phyloP scores from a whole-genome alignment of 2,888 invertebrate species.

The Rhopalosiphum nymphaeae region DNA sequence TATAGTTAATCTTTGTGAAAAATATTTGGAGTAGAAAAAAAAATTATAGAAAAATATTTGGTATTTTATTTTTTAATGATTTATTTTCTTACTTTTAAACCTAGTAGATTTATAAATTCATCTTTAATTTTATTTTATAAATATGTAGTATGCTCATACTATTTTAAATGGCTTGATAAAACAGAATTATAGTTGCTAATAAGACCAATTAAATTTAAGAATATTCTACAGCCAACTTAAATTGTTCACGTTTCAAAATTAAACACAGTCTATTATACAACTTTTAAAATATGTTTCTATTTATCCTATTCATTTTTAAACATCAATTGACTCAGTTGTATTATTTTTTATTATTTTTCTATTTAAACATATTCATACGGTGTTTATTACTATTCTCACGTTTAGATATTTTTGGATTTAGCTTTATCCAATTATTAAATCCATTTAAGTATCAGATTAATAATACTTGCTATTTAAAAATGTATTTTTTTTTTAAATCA shows the following conservation, averaged over 20 bases:
- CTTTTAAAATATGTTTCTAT: conserved; percentile 27
- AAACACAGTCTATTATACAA: conserved; percentile 3
- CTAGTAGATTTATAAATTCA: too few species aligned
- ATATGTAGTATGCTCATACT: neutral
- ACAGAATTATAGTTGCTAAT: conserved; percentile 6
- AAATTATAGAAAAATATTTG: too few species aligned
- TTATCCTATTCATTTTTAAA: neutral
- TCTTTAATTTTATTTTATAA: neutral
- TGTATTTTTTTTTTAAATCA: neutral
- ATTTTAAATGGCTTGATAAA: neutral
- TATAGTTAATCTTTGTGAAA: too few species aligned
- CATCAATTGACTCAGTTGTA: neutral
- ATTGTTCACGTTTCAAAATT: conserved; percentile 15
- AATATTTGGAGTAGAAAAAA: too few species aligned
- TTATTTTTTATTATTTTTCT: neutral
- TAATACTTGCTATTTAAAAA: neutral
- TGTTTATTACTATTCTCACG: conserved; percentile 35
- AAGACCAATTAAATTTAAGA: conserved; percentile 12
- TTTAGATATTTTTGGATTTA: conserved; percentile 31
- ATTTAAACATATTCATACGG: conserved; percentile 36
- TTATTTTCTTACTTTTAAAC: too few species aligned
- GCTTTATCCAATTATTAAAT: conserved; percentile 32
- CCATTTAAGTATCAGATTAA: neutral
- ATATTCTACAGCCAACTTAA: neutral
- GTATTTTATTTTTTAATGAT: too few species aligned